phyloP scores from a whole-genome alignment of 2,797 vertebrate species.

The Sebastes iracundus region DNA sequence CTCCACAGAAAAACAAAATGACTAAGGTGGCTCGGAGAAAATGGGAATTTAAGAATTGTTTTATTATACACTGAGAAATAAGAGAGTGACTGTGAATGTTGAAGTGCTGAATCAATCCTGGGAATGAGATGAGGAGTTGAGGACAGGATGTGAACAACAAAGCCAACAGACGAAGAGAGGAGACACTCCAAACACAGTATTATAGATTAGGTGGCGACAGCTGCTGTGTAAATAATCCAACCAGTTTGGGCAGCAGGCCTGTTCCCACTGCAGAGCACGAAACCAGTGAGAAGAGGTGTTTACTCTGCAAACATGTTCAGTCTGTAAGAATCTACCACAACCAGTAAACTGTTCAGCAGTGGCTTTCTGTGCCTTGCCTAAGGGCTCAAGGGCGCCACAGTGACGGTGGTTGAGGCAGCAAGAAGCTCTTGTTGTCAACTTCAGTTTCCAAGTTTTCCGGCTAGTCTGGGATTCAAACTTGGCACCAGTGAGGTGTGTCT shows the following conservation, averaged over 20 bases:
- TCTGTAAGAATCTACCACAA: not conserved
- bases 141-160: not conserved
- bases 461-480: not conserved
- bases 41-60: not conserved
- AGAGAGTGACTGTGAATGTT: too few relatives aligned
- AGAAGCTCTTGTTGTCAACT: not conserved
- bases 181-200: not conserved
- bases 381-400: not conserved
- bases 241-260: not conserved
- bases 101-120: not conserved
- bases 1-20: not conserved
- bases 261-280: not conserved
- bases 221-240: slow-evolving; percentile 11
- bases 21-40: not conserved
- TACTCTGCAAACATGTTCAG: slow-evolving; percentile 13
- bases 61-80: not conserved
- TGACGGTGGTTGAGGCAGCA: not conserved
- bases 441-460: too few relatives aligned
- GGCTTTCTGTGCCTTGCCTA: not conserved
- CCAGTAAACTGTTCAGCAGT: not conserved
- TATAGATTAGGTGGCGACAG: slow-evolving; percentile 3
- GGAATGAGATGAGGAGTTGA: not conserved
- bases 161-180: not conserved
- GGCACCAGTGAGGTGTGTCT: not conserved
- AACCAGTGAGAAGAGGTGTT: slow-evolving; percentile 2